phyloP scores from a whole-genome alignment of 2,113 vertebrate species.

The Dasyurus viverrinus region DNA sequence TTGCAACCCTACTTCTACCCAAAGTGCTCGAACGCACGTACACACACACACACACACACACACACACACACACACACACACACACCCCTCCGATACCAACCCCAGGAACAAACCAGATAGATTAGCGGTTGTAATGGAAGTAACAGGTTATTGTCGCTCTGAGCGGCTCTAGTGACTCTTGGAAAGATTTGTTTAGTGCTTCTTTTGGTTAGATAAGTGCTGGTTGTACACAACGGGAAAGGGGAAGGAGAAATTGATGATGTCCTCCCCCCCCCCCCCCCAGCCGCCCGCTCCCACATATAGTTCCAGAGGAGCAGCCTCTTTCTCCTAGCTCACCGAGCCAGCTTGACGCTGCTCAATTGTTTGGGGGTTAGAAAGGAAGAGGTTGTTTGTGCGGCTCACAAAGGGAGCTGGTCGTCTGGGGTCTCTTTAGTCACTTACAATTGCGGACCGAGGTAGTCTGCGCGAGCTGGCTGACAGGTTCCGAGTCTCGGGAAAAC shows the following conservation, averaged over 20 bases:
- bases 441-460: neutral
- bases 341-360: neutral
- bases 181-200: neutral
- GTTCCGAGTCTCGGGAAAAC: neutral
- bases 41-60: neutral
- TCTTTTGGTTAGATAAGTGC: neutral
- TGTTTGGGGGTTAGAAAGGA: neutral
- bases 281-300: neutral
- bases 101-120: neutral
- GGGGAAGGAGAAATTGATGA: neutral
- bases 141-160: slow-evolving; percentile 75
- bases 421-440: neutral
- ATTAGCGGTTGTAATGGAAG: slow-evolving; percentile 47
- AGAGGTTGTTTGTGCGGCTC: neutral
- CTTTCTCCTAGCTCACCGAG: neutral
- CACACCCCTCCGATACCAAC: neutral
- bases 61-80: neutral
- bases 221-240: neutral
- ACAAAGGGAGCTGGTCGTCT: neutral
- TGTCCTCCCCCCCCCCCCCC: neutral
- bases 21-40: neutral
- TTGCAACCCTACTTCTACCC: neutral
- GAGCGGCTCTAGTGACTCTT: slow-evolving; percentile 19
- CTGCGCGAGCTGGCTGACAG: neutral
- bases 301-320: neutral